Base-by-base conservation (phyloP, 2,797 vertebrate genomes). In the Rhinogobio ventralis region DNA sequence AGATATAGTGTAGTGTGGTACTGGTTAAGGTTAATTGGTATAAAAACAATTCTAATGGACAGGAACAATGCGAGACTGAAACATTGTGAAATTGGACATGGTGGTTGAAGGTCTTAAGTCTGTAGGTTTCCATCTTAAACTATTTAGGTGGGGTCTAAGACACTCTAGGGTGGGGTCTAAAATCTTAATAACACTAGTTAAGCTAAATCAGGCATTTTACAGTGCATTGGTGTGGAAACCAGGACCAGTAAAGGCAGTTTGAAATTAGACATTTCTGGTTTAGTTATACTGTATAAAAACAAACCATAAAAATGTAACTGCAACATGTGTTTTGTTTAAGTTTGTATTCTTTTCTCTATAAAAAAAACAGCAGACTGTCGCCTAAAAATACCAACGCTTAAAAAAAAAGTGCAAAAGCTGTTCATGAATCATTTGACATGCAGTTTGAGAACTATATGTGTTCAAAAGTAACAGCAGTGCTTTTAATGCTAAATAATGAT, bases 141-240 rank as follows among this genome's bases (percentile, higher is more conserved):
- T 33, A 74, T 83, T 76, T 66, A 76, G 45, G 28, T 74, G 72
- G 55, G 28, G 53, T 60, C 19, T 45, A 17, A 62, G 69, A 64
- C 53, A 74, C 28, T 33, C 14, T 13, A 74, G 81, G 81, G 69
- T 73, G 57, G 69, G 71, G 73, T 83, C 49, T 77, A 68, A 51
- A 28, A 68, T 68, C 49, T 46, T 77, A 78, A 83, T 19, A 55
- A 57, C 19, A 42, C 33, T 39, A 67, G 82, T 84, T 84, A 69
- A 9, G 33, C 74, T 84, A 84, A 77, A 84, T 77, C 25, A n/a
- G 62, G 25, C 64, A 19, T 77, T 84, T 84, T 84, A 76, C 9
- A 0, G 19, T 33, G 19, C 33, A 57, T 45, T 84, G 49, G 82
- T 33, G 49, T 77, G 73, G 74, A 78, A 78, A 68, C n/a, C 23